Percentiles rank a stretch among this genome's conserved stretches.
These are phyloP conservation scores for Aeoliscus strigatus DNA, from an alignment of 2,797 vertebrate species.

Conservation along the genomic window DNA sequence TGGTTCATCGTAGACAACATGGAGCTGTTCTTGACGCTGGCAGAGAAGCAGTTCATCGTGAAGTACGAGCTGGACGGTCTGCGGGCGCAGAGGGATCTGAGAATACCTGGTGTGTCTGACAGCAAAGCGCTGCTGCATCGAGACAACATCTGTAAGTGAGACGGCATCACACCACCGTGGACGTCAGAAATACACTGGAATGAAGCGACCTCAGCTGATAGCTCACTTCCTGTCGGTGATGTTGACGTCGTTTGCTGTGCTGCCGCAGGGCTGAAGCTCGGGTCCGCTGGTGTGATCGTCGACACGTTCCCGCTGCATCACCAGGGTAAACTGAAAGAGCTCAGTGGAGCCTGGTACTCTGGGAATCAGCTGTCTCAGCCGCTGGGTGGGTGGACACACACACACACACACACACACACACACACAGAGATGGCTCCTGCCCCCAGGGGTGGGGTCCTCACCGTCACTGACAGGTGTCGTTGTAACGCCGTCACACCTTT, in stretches of 20 bases:
- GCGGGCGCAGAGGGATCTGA: constrained; percentile 65
- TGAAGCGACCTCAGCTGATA: too few relatives aligned
- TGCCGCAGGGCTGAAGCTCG: constrained; percentile 74
- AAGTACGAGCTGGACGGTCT: constrained; percentile 75
- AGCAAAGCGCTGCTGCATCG: constrained; percentile 52
- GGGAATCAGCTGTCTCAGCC: constrained; percentile 74
- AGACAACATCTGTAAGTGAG: constrained; percentile 74
- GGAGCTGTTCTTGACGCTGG: constrained; percentile 73
- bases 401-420: not conserved
- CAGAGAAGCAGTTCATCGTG: constrained; percentile 76
- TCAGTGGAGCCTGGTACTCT: constrained; percentile 72
- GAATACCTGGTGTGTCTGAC: constrained; percentile 70
- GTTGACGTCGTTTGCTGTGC: not conserved
- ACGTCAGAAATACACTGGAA: too few relatives aligned
- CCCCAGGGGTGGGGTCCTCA: too few relatives aligned
- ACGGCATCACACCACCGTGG: constrained; percentile 4
- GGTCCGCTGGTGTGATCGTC: constrained; percentile 62
- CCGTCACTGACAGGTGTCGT: too few relatives aligned
- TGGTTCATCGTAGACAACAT: constrained; percentile 70
- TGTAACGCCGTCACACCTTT: too few relatives aligned
- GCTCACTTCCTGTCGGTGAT: too few relatives aligned
- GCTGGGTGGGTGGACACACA: constrained; percentile 62
- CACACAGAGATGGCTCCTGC: too few relatives aligned
- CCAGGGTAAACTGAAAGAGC: constrained; percentile 52
- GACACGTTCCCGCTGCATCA: constrained; percentile 71